Percentiles rank a stretch among this genome's conserved stretches.
These are phyloP conservation scores for Teleiodes luculella DNA, from an alignment of 2,888 invertebrate species.

Conservation along the genomic window DNA sequence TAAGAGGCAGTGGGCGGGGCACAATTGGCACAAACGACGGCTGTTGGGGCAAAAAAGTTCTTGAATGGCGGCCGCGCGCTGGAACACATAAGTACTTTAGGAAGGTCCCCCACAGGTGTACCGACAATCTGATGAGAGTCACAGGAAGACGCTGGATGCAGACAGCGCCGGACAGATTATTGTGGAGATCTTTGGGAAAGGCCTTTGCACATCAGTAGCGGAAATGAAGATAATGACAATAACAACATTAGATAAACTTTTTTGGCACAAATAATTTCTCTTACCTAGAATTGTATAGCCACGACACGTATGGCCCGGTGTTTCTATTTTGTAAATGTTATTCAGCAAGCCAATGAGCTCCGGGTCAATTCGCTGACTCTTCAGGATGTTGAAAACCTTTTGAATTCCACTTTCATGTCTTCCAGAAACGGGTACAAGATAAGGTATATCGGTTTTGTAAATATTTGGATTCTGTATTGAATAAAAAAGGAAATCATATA, in stretches of 20 bases:
- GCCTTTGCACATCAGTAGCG: too few species aligned
- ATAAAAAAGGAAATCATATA: too few species aligned
- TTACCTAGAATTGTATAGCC: constrained; percentile 76
- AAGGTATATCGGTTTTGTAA: constrained; percentile 51
- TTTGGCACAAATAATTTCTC: too few species aligned
- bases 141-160: too few species aligned
- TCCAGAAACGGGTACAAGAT: constrained; percentile 75
- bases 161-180: too few species aligned
- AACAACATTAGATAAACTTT: too few species aligned
- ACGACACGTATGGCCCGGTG: constrained; percentile 80
- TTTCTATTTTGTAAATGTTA: constrained; percentile 63
- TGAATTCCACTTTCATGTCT: constrained; percentile 69
- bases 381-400: constrained; percentile 48
- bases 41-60: neutral
- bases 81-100: too few species aligned
- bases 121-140: too few species aligned
- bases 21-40: neutral
- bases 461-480: constrained; percentile 35
- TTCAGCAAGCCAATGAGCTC: constrained; percentile 72
- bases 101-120: too few species aligned
- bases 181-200: too few species aligned
- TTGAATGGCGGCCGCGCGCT: too few species aligned
- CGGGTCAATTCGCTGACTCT: constrained; percentile 53
- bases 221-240: too few species aligned
- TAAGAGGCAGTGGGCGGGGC: neutral